Percentiles rank a stretch among this genome's conserved stretches.
phyloP scores from a whole-genome alignment of 2,113 vertebrate species.

The Mohoua ochrocephala region DNA sequence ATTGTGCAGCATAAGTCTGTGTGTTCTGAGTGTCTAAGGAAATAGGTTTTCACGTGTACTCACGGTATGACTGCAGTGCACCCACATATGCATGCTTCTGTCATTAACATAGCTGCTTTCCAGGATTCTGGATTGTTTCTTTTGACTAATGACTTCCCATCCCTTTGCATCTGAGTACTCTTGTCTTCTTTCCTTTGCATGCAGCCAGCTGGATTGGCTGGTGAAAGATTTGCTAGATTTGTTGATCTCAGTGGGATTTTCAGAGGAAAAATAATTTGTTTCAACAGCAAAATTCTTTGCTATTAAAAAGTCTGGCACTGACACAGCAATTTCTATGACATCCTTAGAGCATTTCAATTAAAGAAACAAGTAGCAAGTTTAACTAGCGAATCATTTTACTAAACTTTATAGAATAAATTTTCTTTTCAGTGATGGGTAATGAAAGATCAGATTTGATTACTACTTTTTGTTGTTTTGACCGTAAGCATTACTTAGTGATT shows the following conservation, averaged over 20 bases:
- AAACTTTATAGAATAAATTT: background rate
- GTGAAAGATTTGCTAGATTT: background rate
- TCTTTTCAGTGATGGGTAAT: background rate
- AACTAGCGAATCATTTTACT: background rate
- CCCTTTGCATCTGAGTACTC: background rate
- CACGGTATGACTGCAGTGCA: background rate
- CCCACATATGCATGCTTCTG: background rate
- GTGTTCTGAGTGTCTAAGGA: background rate
- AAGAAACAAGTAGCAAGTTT: background rate
- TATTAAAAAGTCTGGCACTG: background rate
- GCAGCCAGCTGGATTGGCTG: background rate
- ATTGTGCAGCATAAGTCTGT: background rate
- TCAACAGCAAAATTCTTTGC: background rate
- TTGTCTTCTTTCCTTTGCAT: background rate
- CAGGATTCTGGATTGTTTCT: background rate
- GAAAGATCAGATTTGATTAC: background rate
- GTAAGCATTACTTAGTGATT: background rate
- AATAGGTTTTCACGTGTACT: background rate
- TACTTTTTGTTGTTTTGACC: background rate
- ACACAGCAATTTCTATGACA: background rate
- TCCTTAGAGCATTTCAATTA: background rate
- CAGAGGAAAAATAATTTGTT: background rate
- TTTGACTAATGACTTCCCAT: background rate
- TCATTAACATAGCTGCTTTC: background rate
- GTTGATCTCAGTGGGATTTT: background rate